Evolutionary conservation across 2,797 vertebrate species (phyloP), one percentile per base, ranked within the genome.

Genomic region (Peromyscus nudipes): DNA sequence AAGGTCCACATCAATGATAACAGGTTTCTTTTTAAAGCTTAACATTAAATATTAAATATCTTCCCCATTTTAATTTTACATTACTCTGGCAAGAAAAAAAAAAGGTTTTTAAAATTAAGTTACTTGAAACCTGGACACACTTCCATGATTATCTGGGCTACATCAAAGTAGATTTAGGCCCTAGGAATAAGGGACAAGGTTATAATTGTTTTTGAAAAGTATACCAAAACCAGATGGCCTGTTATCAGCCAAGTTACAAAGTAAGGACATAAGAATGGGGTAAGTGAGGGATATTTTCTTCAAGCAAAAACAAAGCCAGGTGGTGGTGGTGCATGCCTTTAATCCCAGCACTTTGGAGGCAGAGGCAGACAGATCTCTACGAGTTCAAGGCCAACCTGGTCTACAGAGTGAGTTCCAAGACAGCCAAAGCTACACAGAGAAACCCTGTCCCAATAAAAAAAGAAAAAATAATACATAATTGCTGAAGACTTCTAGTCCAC

Each of bases 1-100:
- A 1, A 77, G 91, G 96, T 94, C 93, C 96, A 92, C 93, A 92
- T 97, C 57, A 0, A 97, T 75, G 97, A 98, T 97, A 97, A 97
- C 96, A 40, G 75, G 46, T 96, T 98, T 91, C 95, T 96, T 95
- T 95, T 98, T 98, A 99, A 98, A 99, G 98, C 98, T 98, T 97
- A 98, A 98, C 98, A 98, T 98, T 98, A 99, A 99, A 99, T 99
- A 98, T 98, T 98, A 99, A 99, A 99, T 98, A 98, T 94, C 98
- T 98, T 98, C 97, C 95, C 93, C 97, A 96, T 96, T 98, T 98
- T 96, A 93, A 97, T 95, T 98, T 98, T 98, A 98, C 98, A 98
- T 98, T 98, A 98, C 97, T 98, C 97, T 98, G 97, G 98, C 98
- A 98, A 98, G 96, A 91, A 95, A 97, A 96, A 96, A 60, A 96